phyloP scores from a whole-genome alignment of 2,888 invertebrate genomes.

The Eudemis profundana region DNA sequence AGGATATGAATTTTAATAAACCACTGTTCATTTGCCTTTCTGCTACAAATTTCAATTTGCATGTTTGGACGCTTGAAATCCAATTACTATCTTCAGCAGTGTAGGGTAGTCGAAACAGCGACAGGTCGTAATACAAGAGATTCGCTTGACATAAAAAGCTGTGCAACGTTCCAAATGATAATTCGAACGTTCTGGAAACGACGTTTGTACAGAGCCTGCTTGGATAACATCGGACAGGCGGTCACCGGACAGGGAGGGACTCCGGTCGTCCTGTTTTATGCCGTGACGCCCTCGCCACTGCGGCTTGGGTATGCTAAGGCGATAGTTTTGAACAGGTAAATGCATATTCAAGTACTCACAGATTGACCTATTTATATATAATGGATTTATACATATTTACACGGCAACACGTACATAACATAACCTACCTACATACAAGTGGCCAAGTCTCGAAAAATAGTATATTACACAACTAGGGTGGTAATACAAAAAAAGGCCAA shows the following conservation, averaged over 20 bases:
- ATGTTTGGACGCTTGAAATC: neutral
- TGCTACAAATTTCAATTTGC: slow-evolving; percentile 12
- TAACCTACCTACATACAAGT: no score
- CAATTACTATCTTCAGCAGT: neutral
- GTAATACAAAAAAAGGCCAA: no score
- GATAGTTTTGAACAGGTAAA: neutral
- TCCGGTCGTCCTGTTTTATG: slow-evolving; percentile 13
- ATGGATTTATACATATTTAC: no score
- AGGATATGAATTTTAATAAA: slow-evolving; percentile 18
- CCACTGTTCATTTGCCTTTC: neutral
- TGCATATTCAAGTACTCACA: neutral
- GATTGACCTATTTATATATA: no score
- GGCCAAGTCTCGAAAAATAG: no score
- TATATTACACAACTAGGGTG: no score
- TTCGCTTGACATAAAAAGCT: slow-evolving; percentile 32
- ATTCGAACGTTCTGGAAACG: slow-evolving; percentile 31
- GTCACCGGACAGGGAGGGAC: slow-evolving; percentile 27
- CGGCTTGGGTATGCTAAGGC: slow-evolving; percentile 2
- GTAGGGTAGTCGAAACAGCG: slow-evolving; percentile 2
- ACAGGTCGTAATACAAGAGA: neutral
- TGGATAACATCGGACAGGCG: slow-evolving; percentile 37
- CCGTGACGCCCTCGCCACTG: slow-evolving; percentile 12
- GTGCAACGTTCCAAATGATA: slow-evolving; percentile 30
- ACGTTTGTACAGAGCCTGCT: slow-evolving; percentile 21
- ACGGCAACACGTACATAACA: no score